These are phyloP conservation scores for Heliangelus exortis DNA, from an alignment of 2,797 vertebrate genomes.

Conservation along the genomic window DNA sequence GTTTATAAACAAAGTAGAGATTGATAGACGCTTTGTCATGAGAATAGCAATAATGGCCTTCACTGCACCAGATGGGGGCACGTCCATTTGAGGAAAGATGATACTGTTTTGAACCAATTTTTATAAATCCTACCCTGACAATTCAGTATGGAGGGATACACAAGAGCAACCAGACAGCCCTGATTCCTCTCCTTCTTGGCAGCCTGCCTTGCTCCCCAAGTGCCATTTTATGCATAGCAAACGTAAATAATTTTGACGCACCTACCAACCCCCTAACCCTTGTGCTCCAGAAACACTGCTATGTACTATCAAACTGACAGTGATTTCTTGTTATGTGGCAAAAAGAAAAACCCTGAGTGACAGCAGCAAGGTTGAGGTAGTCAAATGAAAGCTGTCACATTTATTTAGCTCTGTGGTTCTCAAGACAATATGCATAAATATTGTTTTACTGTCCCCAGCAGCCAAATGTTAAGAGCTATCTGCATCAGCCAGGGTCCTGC, in stretches of 20 bases:
- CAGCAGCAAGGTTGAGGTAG: constrained; percentile 52
- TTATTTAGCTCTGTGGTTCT: constrained; percentile 49
- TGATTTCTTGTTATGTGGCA: constrained; percentile 53
- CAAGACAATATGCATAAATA: constrained; percentile 46
- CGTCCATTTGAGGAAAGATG: constrained; percentile 42
- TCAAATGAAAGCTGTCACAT: constrained; percentile 58
- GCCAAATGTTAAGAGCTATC: constrained; percentile 3
- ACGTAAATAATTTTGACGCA: constrained; percentile 26
- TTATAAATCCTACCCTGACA: constrained; percentile 58
- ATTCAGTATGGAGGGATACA: constrained; percentile 30
- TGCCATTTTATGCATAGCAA: constrained; percentile 35
- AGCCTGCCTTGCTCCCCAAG: constrained; percentile 26
- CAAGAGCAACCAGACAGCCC: constrained; percentile 10
- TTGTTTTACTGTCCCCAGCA: constrained; percentile 19
- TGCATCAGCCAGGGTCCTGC: constrained; percentile 15
- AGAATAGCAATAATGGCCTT: constrained; percentile 14
- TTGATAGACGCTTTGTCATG: constrained; percentile 43
- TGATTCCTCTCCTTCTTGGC: neutral
- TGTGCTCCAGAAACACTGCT: constrained; percentile 33
- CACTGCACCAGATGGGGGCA: constrained; percentile 39
- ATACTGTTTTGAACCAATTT: constrained; percentile 43
- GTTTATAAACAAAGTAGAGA: constrained; percentile 67
- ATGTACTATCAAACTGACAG: constrained; percentile 47
- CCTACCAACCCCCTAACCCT: constrained; percentile 34
- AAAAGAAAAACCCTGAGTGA: constrained; percentile 52